These are phyloP conservation scores for Macrotrachela quadricornifera DNA, from an alignment of 1,140 invertebrate genomes.

Conservation along the genomic window DNA sequence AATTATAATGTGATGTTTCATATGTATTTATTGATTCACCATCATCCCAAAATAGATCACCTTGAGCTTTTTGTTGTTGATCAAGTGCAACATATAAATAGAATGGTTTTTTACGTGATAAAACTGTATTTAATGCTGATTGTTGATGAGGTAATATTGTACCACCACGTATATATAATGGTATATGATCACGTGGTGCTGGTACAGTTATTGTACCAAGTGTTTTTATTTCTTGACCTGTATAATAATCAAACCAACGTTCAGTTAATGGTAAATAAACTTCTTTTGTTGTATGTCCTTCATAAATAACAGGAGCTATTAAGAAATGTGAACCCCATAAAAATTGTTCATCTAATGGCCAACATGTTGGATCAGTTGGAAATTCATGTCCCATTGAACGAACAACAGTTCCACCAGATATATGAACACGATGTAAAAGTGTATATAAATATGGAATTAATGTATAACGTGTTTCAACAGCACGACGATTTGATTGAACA, in stretches of 20 bases:
- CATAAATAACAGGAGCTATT: conserved; percentile 48
- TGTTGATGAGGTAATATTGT: conserved; percentile 24
- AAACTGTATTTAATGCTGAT: conserved; percentile 20
- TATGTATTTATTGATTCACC: conserved; percentile 5
- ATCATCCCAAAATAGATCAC: conserved; percentile 11
- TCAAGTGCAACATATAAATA: conserved; percentile 9
- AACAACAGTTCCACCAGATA: conserved; percentile 46
- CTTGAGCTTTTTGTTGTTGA: conserved; percentile 1
- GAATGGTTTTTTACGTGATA: conserved; percentile 6
- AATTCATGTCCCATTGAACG: conserved; percentile 44
- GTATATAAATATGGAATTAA: conserved; percentile 62
- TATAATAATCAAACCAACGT: conserved; percentile 30
- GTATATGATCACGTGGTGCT: conserved; percentile 18
- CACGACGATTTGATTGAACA: conserved; percentile 24
- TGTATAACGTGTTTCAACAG: conserved; percentile 45
- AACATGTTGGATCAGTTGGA: conserved; percentile 38
- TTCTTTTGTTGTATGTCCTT: conserved; percentile 27
- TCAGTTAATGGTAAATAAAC: conserved; percentile 10
- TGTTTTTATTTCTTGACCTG: conserved; percentile 9
- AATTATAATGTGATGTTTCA: background rate
- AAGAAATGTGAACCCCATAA: conserved; percentile 50
- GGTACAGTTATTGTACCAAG: background rate
- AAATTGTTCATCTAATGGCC: conserved; percentile 50
- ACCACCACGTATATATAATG: conserved; percentile 27
- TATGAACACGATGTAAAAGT: conserved; percentile 47